A percentile compares a stretch with the other conserved stretches of the same genome.
These are phyloP conservation scores for Drosophila miranda DNA, from an alignment of 1,140 invertebrate genomes.

Conservation along the genomic window DNA sequence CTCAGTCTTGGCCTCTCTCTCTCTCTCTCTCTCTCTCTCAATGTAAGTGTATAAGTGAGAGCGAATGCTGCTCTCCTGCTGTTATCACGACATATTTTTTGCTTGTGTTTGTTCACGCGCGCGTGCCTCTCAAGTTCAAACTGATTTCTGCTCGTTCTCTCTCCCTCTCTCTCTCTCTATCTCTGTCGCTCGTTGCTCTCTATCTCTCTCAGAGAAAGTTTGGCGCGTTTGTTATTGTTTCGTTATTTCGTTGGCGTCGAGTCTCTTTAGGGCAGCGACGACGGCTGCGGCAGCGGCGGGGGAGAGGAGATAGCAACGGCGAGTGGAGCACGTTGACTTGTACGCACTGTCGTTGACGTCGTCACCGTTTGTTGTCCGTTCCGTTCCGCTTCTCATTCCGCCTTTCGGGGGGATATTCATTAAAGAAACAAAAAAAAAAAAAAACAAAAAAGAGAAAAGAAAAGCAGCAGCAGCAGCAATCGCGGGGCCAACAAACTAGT, in stretches of 20 bases:
- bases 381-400: conserved; percentile 32
- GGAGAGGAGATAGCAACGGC: conserved; percentile 6
- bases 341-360: conserved; percentile 48
- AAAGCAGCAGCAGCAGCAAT: conserved; percentile 38
- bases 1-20: not conserved
- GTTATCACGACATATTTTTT: conserved; percentile 76
- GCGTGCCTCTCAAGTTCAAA: conserved; percentile 78
- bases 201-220: conserved; percentile 70
- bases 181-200: conserved; percentile 23
- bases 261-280: conserved; percentile 52
- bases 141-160: conserved; percentile 18
- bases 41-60: conserved; percentile 16
- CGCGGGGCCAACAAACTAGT: conserved; percentile 60
- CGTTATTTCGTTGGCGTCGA: conserved; percentile 65
- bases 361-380: conserved; percentile 37
- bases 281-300: conserved; percentile 6
- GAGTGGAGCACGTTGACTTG: conserved; percentile 70
- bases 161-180: conserved; percentile 9
- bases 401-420: conserved; percentile 56
- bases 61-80: conserved; percentile 23
- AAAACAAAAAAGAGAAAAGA: conserved; percentile 47
- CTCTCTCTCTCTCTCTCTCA: conserved; percentile 7
- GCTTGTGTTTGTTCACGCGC: conserved; percentile 75
- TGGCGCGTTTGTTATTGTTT: conserved; percentile 79
- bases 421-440: conserved; percentile 75